Evolutionary conservation across 2,113 vertebrate genomes (phyloP).

Genomic region (Aramus guarauna): DNA sequence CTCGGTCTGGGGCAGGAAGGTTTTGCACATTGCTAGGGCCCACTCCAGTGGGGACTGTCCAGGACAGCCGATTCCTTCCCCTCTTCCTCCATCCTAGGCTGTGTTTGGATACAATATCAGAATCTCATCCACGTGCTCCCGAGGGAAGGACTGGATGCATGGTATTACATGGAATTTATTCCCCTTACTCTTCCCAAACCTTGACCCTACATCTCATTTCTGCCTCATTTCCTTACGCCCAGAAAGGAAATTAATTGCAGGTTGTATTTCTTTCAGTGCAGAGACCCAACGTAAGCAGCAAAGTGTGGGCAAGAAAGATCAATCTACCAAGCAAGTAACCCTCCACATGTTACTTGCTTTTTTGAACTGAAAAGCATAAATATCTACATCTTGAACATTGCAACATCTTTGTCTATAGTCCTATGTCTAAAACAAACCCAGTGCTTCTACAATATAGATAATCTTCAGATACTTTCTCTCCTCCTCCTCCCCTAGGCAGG

Average conservation of each 20-base stretch:
- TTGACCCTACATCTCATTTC: not conserved
- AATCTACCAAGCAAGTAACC: not conserved
- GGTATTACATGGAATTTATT: not conserved
- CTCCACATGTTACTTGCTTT: not conserved
- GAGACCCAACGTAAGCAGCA: not conserved
- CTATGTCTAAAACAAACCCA: not conserved
- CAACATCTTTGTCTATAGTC: not conserved
- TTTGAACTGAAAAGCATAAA: not conserved
- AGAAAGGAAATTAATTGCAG: not conserved
- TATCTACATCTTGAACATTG: not conserved
- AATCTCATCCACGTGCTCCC: not conserved
- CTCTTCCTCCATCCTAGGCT: not conserved
- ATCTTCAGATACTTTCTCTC: not conserved
- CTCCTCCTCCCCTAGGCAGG: not conserved
- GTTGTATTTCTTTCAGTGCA: not conserved
- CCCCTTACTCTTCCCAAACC: not conserved
- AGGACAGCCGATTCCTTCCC: not conserved
- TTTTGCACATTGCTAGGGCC: not conserved
- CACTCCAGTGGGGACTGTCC: not conserved
- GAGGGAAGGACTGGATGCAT: not conserved
- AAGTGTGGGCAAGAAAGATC: not conserved
- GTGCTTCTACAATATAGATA: not conserved
- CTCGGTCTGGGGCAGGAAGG: not conserved
- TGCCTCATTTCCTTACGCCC: not conserved
- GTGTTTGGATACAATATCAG: not conserved